Evolutionary conservation across 1,140 invertebrate species (phyloP).

Genomic region (Saccostrea cuccullata): DNA sequence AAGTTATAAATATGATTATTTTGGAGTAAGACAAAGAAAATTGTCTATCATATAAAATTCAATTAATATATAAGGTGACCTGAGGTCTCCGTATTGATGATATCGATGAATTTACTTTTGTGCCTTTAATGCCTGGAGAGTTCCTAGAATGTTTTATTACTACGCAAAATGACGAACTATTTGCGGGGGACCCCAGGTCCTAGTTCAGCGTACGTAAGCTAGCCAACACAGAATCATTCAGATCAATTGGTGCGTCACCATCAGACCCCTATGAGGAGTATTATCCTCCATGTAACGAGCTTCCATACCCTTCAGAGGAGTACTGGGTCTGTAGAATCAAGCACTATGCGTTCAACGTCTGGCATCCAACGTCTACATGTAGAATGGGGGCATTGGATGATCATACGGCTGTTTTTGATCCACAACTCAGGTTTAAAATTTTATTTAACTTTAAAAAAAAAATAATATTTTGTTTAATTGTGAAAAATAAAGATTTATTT

Average conservation of each 20-base stretch:
- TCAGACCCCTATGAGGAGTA: not conserved
- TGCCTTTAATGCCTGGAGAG: no score
- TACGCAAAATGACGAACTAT: no score
- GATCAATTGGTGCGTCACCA: not conserved
- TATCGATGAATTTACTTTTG: no score
- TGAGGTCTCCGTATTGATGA: no score
- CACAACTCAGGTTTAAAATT: slow-evolving; percentile 80
- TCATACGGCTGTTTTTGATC: slow-evolving; percentile 90
- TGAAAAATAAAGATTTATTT: not conserved
- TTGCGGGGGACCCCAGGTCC: no score
- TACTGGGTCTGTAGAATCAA: slow-evolving; percentile 42
- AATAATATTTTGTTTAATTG: not conserved
- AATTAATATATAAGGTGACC: no score
- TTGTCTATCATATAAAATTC: no score
- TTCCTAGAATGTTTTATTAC: no score
- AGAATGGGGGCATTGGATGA: slow-evolving; percentile 95
- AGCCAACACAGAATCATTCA: slow-evolving; percentile 10
- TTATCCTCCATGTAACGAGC: not conserved
- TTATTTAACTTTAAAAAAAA: no score
- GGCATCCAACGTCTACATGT: slow-evolving; percentile 92
- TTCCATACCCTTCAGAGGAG: not conserved
- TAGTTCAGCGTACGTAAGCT: not conserved
- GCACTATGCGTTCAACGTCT: slow-evolving; percentile 77
- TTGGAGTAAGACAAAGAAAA: no score
- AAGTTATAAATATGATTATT: no score